These are phyloP conservation scores for Actinemys pallida DNA, from an alignment of 2,113 vertebrate genomes.

Conservation along the genomic window DNA sequence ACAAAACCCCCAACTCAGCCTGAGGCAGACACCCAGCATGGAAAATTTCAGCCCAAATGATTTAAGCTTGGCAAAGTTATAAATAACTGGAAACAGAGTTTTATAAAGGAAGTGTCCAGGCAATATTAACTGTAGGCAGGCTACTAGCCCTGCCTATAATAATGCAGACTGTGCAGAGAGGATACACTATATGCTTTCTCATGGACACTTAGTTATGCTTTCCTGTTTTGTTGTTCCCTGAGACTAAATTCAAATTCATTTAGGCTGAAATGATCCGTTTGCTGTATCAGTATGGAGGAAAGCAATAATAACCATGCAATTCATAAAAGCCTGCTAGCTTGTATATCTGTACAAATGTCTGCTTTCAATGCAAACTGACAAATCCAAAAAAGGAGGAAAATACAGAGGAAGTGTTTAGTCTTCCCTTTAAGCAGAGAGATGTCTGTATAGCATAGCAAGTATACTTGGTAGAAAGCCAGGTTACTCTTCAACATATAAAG, in stretches of 20 bases:
- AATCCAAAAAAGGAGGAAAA: constrained; percentile 16
- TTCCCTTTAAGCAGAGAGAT: constrained; percentile 29
- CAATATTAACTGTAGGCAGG: background rate
- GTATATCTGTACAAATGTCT: background rate
- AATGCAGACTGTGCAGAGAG: background rate
- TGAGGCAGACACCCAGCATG: accelerated
- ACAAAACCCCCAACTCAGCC: background rate
- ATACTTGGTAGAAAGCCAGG: constrained; percentile 30
- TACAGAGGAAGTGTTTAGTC: constrained; percentile 13
- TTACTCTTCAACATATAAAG: background rate
- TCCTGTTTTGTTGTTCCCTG: background rate
- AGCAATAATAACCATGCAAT: constrained; percentile 36
- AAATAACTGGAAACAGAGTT: background rate
- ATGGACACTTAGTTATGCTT: constrained; percentile 9
- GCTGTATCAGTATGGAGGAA: background rate
- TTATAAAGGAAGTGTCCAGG: background rate
- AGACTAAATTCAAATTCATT: constrained; percentile 49
- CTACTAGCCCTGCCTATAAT: background rate
- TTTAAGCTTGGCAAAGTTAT: constrained; percentile 5
- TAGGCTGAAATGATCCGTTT: constrained; percentile 49
- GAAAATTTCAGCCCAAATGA: background rate
- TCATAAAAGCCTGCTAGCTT: constrained; percentile 35
- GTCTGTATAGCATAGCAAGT: background rate
- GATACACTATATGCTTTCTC: background rate
- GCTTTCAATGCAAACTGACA: constrained; percentile 18